Evolutionary conservation across 2,113 vertebrate genomes (phyloP).

Genomic region (Dromiciops gliroides): DNA sequence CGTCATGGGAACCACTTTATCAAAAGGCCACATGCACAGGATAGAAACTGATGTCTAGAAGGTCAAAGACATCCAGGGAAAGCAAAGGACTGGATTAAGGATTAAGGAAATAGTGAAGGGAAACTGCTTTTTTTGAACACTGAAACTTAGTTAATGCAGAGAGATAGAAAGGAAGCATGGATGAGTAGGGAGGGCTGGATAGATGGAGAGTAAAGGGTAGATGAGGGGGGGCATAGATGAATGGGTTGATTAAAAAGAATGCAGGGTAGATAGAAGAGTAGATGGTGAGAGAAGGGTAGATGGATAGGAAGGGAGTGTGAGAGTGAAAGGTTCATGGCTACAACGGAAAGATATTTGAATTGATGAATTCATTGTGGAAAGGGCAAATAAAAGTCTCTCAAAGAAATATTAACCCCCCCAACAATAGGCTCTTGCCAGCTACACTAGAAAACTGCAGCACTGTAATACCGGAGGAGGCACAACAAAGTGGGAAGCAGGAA

Average conservation of each 20-base stretch:
- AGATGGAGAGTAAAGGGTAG: neutral
- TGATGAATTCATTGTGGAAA: neutral
- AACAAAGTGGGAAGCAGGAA: neutral
- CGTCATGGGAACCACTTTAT: slow-evolving; percentile 39
- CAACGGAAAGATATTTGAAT: neutral
- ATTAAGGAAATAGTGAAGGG: neutral
- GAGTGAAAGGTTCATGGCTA: neutral
- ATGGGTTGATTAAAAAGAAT: neutral
- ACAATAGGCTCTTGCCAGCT: neutral
- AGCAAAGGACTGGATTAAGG: neutral
- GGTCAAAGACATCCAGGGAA: neutral
- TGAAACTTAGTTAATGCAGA: neutral
- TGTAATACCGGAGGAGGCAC: neutral
- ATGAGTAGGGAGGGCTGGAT: neutral
- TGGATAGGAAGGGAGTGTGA: neutral
- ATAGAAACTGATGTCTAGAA: neutral
- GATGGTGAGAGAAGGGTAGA: neutral
- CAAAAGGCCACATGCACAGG: slow-evolving; percentile 39
- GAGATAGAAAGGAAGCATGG: too few relatives aligned
- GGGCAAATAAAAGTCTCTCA: neutral
- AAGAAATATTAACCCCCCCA: neutral
- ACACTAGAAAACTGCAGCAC: neutral
- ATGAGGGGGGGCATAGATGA: neutral
- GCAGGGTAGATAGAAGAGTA: neutral
- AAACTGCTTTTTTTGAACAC: too few relatives aligned